Percentiles rank a stretch among this genome's conserved stretches.
phyloP scores from a whole-genome alignment of 2,113 vertebrate genomes.

The Mobula hypostoma region DNA sequence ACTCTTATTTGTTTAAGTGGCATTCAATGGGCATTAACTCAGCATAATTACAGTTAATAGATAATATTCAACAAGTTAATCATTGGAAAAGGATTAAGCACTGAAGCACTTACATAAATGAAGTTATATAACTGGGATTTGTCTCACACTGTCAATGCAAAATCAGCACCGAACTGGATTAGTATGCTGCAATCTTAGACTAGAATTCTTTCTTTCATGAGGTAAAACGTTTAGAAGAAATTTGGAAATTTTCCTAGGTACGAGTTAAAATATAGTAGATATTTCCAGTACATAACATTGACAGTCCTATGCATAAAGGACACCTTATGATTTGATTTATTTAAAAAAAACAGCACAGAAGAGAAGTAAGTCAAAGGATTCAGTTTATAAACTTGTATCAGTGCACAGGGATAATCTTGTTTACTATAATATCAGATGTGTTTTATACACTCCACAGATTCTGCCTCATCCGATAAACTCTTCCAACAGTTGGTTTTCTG shows the following conservation, averaged over 20 bases:
- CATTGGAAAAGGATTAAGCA: not conserved
- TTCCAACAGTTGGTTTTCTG: not conserved
- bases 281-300: not conserved
- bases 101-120: not conserved
- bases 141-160: not conserved
- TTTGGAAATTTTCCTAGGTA: not conserved
- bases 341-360: not conserved
- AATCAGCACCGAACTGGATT: not conserved
- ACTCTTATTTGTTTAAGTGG: not conserved
- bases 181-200: not conserved
- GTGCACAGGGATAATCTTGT: not conserved
- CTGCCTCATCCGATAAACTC: too few species aligned
- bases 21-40: not conserved
- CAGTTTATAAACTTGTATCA: not conserved
- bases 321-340: not conserved
- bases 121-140: not conserved
- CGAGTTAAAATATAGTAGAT: not conserved
- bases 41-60: not conserved
- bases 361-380: not conserved
- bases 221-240: not conserved
- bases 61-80: not conserved
- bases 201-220: not conserved
- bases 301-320: too few species aligned
- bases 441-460: too few species aligned
- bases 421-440: too few species aligned